Conservation (phyloP, 1,140 invertebrate species). For the Meloidogyne exigua region DNA sequence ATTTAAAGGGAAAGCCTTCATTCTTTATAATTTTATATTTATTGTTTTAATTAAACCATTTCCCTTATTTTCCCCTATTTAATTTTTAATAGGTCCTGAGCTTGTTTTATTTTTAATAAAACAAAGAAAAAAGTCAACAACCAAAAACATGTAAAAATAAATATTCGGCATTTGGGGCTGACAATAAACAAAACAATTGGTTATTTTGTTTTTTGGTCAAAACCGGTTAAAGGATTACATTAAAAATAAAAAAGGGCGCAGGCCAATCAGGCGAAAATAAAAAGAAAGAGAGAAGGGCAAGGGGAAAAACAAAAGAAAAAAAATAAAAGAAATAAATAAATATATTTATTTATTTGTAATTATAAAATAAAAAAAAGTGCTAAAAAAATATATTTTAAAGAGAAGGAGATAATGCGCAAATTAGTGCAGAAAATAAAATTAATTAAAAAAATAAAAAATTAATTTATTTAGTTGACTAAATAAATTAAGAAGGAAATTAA, state of each 20-base stretch:
- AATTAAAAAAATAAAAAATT: not conserved
- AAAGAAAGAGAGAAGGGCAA: too few relatives aligned
- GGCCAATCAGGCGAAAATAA: constrained; percentile 12
- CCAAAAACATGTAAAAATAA: too few relatives aligned
- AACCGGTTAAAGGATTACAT: constrained; percentile 3
- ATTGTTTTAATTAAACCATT: not conserved
- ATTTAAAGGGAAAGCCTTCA: too few relatives aligned
- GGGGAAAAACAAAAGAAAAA: not conserved
- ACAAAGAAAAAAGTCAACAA: too few relatives aligned
- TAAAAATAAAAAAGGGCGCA: not conserved
- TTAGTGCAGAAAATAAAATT: constrained; percentile 6
- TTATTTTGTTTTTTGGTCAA: too few relatives aligned
- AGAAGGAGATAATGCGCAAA: not conserved
- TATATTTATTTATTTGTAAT: not conserved
- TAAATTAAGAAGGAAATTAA: not conserved
- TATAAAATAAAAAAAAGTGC: not conserved
- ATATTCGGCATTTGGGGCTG: too few relatives aligned
- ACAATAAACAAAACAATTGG: too few relatives aligned
- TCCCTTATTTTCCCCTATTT: too few relatives aligned
- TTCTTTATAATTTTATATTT: not conserved
- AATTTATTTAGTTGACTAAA: not conserved
- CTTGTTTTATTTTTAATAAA: too few relatives aligned
- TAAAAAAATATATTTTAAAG: not conserved
- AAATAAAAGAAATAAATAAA: not conserved
- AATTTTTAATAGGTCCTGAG: too few relatives aligned